Evolutionary conservation across 1,140 invertebrate genomes (phyloP), one percentile per base, ranked within the genome.

Genomic region (Anastrepha ludens): DNA sequence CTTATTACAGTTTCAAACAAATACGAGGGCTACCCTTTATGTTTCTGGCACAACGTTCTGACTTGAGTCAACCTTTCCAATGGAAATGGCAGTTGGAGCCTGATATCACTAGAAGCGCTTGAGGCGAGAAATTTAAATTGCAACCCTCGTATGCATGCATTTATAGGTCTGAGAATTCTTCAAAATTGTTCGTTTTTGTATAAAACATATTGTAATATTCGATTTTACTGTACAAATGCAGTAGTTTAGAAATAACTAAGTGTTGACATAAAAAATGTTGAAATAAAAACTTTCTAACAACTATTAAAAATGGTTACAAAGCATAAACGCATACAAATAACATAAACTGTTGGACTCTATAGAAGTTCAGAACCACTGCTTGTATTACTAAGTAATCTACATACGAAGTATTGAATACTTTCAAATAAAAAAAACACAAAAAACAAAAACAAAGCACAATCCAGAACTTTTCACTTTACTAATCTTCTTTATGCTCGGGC

Each of bases 401-500:
- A 20, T 9, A 15, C 29, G 29, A 65, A 20, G 9, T 65, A 65
- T 55, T 55, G 50, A 55, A 62, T 62, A 17, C 15, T 17, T 70
- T 70, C 41, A 29, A 17, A 55, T 9, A 74, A 67, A 6, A 29
- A 29, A 29, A 29, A 29, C 29, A 29, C 29, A 1, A 29, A 29
- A 29, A 29, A 29, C 29, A 29, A 29, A 29, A 29, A 29, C 29
- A 29, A 29, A 29, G 29, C 4, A 62, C 13, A 62, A 62, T 17
- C 4, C 60, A 29, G 13, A 62, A 17, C 13, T 15, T 55, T 65
- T 64, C 85, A 87, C 89, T 91, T 90, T 91, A 93, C 91, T 93
- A 93, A 90, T 93, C 91, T 88, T 93, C 91, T 87, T 93, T 93
- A 87, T 88, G 65, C 0, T 92, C 90, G 0, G 95, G 94, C 87